Evolutionary conservation across 2,797 vertebrate species (phyloP).

Genomic region (Rhinichthys osculus): DNA sequence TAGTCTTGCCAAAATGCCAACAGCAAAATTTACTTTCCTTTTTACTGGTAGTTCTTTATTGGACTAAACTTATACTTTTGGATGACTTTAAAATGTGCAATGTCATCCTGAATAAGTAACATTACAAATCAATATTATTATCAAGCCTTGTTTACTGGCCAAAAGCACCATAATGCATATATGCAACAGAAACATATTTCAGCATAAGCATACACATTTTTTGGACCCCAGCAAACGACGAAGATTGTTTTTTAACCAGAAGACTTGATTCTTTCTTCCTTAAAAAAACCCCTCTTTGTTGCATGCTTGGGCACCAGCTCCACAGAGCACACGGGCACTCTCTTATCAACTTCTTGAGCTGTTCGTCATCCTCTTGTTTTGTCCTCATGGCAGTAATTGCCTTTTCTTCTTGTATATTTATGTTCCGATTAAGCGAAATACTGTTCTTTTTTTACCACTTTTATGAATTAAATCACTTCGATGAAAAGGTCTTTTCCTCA

Average conservation of each 20-base stretch:
- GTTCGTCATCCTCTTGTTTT: slow-evolving; percentile 57
- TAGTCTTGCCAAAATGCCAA: slow-evolving; percentile 2
- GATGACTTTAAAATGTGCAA: background rate
- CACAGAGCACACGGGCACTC: slow-evolving; percentile 26
- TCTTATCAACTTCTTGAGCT: slow-evolving; percentile 36
- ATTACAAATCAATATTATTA: background rate
- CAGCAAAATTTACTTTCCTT: background rate
- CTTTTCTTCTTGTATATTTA: slow-evolving; percentile 49
- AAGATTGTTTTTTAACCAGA: slow-evolving; percentile 49
- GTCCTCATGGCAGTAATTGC: slow-evolving; percentile 24
- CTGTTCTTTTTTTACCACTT: background rate
- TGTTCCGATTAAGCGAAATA: slow-evolving; percentile 49
- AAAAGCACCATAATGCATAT: slow-evolving; percentile 34
- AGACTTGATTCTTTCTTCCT: slow-evolving; percentile 73
- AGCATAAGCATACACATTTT: background rate
- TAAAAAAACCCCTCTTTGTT: slow-evolving; percentile 35
- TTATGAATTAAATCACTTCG: slow-evolving; percentile 29
- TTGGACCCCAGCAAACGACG: slow-evolving; percentile 26
- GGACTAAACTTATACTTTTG: background rate
- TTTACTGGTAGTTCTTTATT: background rate
- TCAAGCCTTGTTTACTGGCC: slow-evolving; percentile 23
- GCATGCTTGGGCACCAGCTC: slow-evolving; percentile 59
- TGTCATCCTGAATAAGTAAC: background rate
- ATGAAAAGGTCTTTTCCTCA: slow-evolving; percentile 60
- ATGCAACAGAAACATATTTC: background rate